Conservation (phyloP, 2,888 invertebrate species). For the Stenurella melanura region DNA sequence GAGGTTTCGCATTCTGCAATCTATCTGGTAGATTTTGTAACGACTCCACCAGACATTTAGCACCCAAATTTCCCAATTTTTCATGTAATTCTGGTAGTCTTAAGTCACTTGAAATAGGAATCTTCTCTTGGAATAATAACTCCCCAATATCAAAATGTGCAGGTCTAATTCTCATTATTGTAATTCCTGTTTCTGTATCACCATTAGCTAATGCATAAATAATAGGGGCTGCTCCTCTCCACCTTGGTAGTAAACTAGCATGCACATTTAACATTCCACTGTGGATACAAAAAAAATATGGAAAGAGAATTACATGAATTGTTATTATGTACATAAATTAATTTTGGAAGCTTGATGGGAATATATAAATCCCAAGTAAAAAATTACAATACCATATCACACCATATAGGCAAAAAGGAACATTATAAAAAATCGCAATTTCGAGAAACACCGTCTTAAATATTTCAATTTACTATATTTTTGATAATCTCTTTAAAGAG, state of each 20-base stretch:
- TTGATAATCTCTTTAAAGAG: no score
- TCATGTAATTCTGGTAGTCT: slow-evolving; percentile 80
- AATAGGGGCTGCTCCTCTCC: slow-evolving; percentile 96
- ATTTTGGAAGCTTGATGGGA: no score
- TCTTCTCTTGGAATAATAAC: slow-evolving; percentile 77
- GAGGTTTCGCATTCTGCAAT: slow-evolving; percentile 77
- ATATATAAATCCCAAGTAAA: no score
- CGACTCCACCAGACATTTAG: slow-evolving; percentile 79
- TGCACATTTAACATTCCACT: slow-evolving; percentile 96
- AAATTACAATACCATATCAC: no score
- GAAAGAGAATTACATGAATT: no score
- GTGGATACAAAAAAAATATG: slow-evolving; percentile 59
- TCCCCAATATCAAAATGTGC: slow-evolving; percentile 88
- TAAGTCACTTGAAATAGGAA: slow-evolving; percentile 77
- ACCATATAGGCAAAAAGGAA: no score
- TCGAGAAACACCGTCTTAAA: no score
- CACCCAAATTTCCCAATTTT: slow-evolving; percentile 81
- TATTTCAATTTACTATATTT: no score
- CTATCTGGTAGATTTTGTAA: slow-evolving; percentile 78
- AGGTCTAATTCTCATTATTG: slow-evolving; percentile 91
- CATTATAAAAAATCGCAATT: no score
- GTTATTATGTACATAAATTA: no score
- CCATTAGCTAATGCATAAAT: slow-evolving; percentile 89
- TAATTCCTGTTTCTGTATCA: slow-evolving; percentile 87
- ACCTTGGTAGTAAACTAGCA: slow-evolving; percentile 91